Conservation (phyloP, 2,797 vertebrate genomes). For the Channallabes apus region DNA sequence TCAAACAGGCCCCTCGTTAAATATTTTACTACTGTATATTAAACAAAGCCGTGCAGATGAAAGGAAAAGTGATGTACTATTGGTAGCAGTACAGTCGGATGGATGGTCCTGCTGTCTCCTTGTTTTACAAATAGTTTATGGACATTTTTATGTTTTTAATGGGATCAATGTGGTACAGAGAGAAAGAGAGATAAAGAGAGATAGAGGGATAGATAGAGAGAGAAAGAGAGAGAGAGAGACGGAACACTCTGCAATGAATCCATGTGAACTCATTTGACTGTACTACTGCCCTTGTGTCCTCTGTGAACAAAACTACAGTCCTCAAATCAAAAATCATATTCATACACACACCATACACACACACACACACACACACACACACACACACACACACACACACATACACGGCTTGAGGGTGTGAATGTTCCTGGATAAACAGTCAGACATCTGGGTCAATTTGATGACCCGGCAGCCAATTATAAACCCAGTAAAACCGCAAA, state of each 20-base stretch:
- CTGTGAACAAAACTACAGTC: neutral
- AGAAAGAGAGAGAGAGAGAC: constrained; percentile 5
- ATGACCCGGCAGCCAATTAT: constrained; percentile 33
- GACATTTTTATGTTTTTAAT: constrained; percentile 11
- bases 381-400: constrained; percentile 22
- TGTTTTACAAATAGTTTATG: neutral
- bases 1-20: neutral
- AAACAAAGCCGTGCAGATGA: constrained; percentile 9
- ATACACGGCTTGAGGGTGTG: constrained; percentile 29
- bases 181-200: neutral
- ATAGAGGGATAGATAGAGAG: neutral
- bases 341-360: constrained; percentile 20
- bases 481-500: constrained; percentile 4
- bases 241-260: constrained; percentile 4
- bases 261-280: constrained; percentile 25
- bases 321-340: constrained; percentile 18
- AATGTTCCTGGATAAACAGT: constrained; percentile 37
- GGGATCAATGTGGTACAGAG: neutral
- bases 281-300: neutral
- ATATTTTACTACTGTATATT: neutral
- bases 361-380: constrained; percentile 23
- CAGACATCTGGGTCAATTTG: constrained; percentile 33
- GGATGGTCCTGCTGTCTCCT: constrained; percentile 17
- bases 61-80: constrained; percentile 4
- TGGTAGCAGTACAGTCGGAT: constrained; percentile 11